Percentiles rank a stretch among this genome's conserved stretches.
Conservation (phyloP, 2,797 vertebrate species). For the Percopsis omiscomaycus region DNA sequence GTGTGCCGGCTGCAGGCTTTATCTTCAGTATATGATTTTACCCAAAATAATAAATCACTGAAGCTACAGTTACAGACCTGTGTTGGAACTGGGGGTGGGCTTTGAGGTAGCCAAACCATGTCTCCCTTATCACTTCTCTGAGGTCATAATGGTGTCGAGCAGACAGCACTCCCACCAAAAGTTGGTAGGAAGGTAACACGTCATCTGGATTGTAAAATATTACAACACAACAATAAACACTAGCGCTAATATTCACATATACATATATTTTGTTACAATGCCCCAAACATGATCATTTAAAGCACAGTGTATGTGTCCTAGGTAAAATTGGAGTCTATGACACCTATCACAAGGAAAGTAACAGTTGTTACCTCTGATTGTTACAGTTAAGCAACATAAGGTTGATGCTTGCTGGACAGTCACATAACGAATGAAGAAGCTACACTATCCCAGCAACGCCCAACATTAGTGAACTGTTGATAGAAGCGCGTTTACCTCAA, state of each 20-base stretch:
- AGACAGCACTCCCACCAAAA: conserved; percentile 93
- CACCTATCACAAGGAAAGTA: too few relatives aligned
- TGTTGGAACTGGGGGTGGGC: conserved; percentile 81
- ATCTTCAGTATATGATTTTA: conserved; percentile 18
- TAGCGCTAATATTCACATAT: not conserved
- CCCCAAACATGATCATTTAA: too few relatives aligned
- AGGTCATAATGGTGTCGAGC: conserved; percentile 89
- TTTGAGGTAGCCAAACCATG: conserved; percentile 89
- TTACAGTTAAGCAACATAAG: not conserved
- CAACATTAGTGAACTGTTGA: conserved; percentile 37
- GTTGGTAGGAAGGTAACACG: conserved; percentile 72
- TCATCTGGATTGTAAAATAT: conserved; percentile 54
- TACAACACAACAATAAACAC: conserved; percentile 1
- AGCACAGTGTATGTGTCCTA: too few relatives aligned
- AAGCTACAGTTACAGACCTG: conserved; percentile 77
- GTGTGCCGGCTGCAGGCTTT: conserved; percentile 40
- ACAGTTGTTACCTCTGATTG: conserved; percentile 2
- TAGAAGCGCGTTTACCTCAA: not conserved
- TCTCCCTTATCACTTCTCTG: conserved; percentile 87
- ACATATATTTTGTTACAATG: too few relatives aligned
- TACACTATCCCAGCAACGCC: conserved; percentile 59
- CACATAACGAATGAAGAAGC: not conserved
- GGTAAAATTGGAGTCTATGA: too few relatives aligned
- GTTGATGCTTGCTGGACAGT: not conserved
- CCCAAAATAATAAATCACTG: not conserved